phyloP scores from a whole-genome alignment of 2,888 invertebrate species.

The Tiliacea citrago region DNA sequence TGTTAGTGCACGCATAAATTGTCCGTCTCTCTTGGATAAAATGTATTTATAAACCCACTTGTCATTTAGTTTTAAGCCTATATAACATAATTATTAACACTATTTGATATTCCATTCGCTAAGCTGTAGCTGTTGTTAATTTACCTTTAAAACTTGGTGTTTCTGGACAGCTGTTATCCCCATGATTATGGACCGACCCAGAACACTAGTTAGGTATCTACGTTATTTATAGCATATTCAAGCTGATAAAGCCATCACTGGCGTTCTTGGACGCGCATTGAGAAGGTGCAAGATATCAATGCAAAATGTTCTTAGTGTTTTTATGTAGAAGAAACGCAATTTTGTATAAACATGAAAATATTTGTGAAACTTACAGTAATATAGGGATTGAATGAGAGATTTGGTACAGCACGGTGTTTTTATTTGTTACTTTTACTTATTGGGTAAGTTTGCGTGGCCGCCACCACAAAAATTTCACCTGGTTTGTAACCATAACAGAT shows the following conservation, averaged over 20 bases:
- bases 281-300: slow-evolving; percentile 73
- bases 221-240: slow-evolving; percentile 86
- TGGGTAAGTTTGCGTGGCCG: slow-evolving; percentile 83
- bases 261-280: slow-evolving; percentile 66
- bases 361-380: slow-evolving; percentile 3
- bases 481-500: slow-evolving; percentile 69
- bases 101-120: background rate
- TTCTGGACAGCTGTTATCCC: slow-evolving; percentile 69
- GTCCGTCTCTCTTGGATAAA: slow-evolving; percentile 40
- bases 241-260: slow-evolving; percentile 79
- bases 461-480: slow-evolving; percentile 83
- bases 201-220: slow-evolving; percentile 73
- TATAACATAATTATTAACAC: slow-evolving; percentile 1
- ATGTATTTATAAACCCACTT: slow-evolving; percentile 47
- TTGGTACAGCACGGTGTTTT: slow-evolving; percentile 19
- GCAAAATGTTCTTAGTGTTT: slow-evolving; percentile 53
- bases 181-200: slow-evolving; percentile 71
- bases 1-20: slow-evolving; percentile 51
- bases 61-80: slow-evolving; percentile 22
- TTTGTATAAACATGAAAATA: slow-evolving; percentile 13
- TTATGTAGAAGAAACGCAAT: slow-evolving; percentile 7
- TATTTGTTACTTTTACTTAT: slow-evolving; percentile 75
- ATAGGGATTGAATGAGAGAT: background rate
- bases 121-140: slow-evolving; percentile 5
- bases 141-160: slow-evolving; percentile 30